Evolutionary conservation across 2,113 vertebrate species (phyloP).

Genomic region (Tragelaphus buxtoni): DNA sequence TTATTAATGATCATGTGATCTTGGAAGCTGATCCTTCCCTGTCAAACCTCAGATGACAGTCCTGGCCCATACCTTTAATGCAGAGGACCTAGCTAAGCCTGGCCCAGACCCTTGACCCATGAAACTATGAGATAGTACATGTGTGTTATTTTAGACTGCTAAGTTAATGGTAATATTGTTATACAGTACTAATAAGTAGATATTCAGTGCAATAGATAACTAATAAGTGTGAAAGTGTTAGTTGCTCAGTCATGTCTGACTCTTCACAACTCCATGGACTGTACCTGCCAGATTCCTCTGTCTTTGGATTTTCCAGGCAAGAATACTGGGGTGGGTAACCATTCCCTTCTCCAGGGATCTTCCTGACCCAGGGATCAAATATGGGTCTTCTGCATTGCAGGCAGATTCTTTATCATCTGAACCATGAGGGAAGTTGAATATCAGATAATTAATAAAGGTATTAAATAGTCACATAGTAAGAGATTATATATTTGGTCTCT

Average conservation of each 20-base stretch:
- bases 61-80: background rate
- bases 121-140: background rate
- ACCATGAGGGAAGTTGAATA: background rate
- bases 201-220: background rate
- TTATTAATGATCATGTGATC: background rate
- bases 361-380: background rate
- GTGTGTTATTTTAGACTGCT: background rate
- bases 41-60: background rate
- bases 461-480: background rate
- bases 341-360: background rate
- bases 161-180: background rate
- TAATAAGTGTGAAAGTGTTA: background rate
- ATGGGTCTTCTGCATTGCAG: background rate
- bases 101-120: background rate
- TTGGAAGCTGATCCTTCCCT: background rate
- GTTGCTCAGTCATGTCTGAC: background rate
- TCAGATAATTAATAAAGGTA: background rate
- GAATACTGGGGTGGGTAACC: background rate
- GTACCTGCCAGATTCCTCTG: background rate
- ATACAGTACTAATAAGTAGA: background rate
- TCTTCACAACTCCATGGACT: background rate
- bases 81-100: background rate
- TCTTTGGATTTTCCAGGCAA: background rate
- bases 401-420: background rate
- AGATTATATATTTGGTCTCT: background rate